These are phyloP conservation scores for Mionectes olivaceus DNA, from an alignment of 2,797 vertebrate species.

Conservation along the genomic window DNA sequence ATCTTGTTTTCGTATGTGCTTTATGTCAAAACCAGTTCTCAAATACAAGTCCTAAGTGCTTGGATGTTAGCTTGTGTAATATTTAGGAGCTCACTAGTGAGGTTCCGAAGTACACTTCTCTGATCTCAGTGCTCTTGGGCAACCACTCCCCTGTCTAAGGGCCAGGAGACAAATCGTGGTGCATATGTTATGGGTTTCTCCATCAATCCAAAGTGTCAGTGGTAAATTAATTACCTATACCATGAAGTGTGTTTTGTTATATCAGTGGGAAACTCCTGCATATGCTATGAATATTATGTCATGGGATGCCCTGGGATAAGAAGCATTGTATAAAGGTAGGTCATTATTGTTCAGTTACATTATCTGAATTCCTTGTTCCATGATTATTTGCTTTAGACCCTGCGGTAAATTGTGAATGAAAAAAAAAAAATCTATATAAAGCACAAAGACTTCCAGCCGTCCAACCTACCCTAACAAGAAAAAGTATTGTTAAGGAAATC, in stretches of 20 bases:
- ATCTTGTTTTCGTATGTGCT: background rate
- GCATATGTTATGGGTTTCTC: background rate
- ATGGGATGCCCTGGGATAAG: background rate
- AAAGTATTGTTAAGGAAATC: constrained; percentile 57
- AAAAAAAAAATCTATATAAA: constrained; percentile 13
- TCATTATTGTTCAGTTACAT: background rate
- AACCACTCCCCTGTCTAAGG: background rate
- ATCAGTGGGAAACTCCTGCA: background rate
- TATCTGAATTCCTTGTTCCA: background rate
- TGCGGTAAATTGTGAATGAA: background rate
- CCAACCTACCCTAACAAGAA: constrained; percentile 1
- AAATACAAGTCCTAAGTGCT: background rate
- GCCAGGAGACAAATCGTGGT: background rate
- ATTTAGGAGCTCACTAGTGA: background rate
- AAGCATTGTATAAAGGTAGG: background rate
- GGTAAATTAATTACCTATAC: background rate
- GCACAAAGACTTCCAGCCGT: background rate
- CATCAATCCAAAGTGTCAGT: background rate
- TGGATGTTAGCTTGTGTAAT: background rate
- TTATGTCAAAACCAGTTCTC: background rate
- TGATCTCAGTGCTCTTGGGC: background rate
- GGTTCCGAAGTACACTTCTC: background rate
- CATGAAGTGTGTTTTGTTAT: background rate
- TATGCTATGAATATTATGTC: background rate
- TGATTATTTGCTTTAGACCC: background rate